phyloP scores from a whole-genome alignment of 2,888 invertebrate species.

The Phortica okadai region DNA sequence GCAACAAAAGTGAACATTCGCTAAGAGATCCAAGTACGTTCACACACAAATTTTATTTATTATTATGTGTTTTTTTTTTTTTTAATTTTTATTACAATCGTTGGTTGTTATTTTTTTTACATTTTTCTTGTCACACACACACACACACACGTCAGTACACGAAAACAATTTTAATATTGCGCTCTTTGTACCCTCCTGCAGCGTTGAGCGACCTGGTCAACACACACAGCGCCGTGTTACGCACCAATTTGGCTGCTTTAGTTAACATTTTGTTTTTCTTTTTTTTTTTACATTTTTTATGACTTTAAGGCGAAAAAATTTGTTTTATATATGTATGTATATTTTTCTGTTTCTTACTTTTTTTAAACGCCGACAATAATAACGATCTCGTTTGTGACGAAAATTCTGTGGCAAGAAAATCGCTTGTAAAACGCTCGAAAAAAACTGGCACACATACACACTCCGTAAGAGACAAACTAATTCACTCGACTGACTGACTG shows the following conservation, averaged over 20 bases:
- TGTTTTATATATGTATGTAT: constrained; percentile 30
- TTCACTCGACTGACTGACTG: neutral
- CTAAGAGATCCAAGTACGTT: constrained; percentile 54
- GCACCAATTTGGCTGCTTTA: constrained; percentile 9
- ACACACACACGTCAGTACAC: neutral
- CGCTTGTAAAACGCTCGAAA: constrained; percentile 29
- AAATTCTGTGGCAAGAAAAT: constrained; percentile 32
- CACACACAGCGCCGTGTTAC: neutral
- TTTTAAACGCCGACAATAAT: constrained; percentile 32
- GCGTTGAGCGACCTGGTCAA: neutral
- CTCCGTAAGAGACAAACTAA: neutral
- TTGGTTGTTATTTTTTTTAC: constrained; percentile 22
- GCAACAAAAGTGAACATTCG: neutral
- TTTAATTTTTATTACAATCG: constrained; percentile 54
- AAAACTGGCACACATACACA: constrained; percentile 22
- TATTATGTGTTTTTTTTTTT: constrained; percentile 18
- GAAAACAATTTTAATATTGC: constrained; percentile 18
- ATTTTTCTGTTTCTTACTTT: constrained; percentile 35
- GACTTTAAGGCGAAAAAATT: constrained; percentile 9
- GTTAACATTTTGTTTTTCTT: neutral
- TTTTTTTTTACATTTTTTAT: neutral
- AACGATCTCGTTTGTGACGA: constrained; percentile 7
- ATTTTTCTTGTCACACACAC: constrained; percentile 8
- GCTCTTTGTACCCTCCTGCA: constrained; percentile 14
- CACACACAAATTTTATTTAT: constrained; percentile 52